Evolutionary conservation across 2,797 vertebrate genomes (phyloP).

Genomic region (Lithobates pipiens): DNA sequence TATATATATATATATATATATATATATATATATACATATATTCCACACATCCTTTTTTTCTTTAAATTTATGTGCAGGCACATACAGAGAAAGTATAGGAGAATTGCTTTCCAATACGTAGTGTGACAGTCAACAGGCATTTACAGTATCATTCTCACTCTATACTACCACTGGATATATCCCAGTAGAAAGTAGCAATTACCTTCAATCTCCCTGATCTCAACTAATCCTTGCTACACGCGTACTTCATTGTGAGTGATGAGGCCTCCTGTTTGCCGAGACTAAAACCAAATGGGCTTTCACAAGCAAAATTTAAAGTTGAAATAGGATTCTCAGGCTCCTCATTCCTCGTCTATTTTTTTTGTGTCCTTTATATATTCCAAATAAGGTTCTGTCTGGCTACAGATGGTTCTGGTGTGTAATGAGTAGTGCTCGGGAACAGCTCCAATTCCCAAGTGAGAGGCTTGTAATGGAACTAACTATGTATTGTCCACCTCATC

Average conservation of each 20-base stretch:
- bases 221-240: constrained; percentile 90
- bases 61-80: background rate
- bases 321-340: constrained; percentile 96
- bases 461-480: constrained; percentile 85
- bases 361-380: constrained; percentile 91
- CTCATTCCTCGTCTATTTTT: constrained; percentile 90
- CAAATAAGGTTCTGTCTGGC: constrained; percentile 92
- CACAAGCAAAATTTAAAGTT: constrained; percentile 97
- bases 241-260: constrained; percentile 94
- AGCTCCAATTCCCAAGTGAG: constrained; percentile 86
- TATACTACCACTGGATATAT: constrained; percentile 76
- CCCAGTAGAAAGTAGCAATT: constrained; percentile 86
- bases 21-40: background rate
- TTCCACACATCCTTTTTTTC: background rate
- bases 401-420: constrained; percentile 93
- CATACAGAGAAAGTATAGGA: background rate
- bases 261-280: constrained; percentile 95
- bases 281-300: constrained; percentile 98
- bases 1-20: background rate
- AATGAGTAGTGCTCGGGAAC: constrained; percentile 87
- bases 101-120: background rate
- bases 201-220: constrained; percentile 89
- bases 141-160: constrained; percentile 68
- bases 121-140: constrained; percentile 67
- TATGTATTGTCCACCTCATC: constrained; percentile 85